These are phyloP conservation scores for Branchinecta lindahli DNA, from an alignment of 1,140 invertebrate species.

Conservation along the genomic window DNA sequence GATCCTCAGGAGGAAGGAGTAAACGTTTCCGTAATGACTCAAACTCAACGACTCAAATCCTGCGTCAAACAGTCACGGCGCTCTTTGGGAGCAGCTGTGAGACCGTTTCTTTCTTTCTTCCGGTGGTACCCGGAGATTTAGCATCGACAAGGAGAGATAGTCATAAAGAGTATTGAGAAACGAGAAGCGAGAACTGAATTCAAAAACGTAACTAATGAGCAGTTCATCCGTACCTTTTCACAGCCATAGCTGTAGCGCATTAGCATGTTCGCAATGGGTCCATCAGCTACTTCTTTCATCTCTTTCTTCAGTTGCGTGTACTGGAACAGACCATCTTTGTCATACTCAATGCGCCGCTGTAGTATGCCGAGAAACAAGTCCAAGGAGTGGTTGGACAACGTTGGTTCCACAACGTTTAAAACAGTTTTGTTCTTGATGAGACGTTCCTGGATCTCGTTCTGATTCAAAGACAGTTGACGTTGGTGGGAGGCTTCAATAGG, in stretches of 20 bases:
- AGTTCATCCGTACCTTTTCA: conserved; percentile 36
- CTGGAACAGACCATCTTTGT: conserved; percentile 51
- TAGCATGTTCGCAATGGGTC: conserved; percentile 54
- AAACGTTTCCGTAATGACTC: no score
- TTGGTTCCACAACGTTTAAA: conserved; percentile 62
- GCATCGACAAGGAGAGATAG: no score
- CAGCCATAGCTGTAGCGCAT: conserved; percentile 71
- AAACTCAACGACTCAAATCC: no score
- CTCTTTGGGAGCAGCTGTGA: no score
- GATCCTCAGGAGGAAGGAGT: no score
- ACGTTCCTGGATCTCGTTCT: conserved; percentile 60
- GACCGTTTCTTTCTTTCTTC: no score
- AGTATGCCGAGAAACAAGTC: conserved; percentile 43
- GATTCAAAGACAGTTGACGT: conserved; percentile 60
- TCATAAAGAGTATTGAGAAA: no score
- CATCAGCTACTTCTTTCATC: conserved; percentile 36
- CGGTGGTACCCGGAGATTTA: no score
- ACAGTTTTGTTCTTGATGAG: conserved; percentile 82
- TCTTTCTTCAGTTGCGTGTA: conserved; percentile 52
- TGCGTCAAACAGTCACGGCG: no score
- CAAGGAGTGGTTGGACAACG: conserved; percentile 38
- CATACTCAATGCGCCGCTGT: conserved; percentile 46
- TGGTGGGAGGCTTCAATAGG: conserved; percentile 77
- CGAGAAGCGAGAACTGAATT: no score
- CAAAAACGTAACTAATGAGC: no score